Evolutionary conservation across 2,888 invertebrate genomes (phyloP), one percentile per base, ranked within the genome.

Genomic region (Heliconius charithonia): DNA sequence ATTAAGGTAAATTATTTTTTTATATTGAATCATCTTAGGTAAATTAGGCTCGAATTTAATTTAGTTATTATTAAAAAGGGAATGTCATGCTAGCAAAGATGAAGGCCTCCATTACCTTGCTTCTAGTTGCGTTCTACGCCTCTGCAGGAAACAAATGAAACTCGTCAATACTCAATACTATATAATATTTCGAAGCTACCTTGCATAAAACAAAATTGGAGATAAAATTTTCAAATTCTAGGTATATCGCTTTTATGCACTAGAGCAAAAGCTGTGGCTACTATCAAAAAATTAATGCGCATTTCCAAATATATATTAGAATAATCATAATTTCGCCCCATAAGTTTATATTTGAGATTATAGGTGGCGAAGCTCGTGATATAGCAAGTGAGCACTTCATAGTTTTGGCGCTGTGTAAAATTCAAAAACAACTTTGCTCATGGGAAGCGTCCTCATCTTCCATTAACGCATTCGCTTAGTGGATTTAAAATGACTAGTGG

Each of bases 381-480:
- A 82, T 87, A 89, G 90, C 92, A 85, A 89, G 92, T 91, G 93
- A 89, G 89, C 90, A 87, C 85, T 86, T 84, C 86, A 85, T 84
- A 89, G 87, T 87, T 86, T 87, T 86, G 87, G 87, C 89, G 89
- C 88, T 87, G 90, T 91, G 92, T 88, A 86, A 85, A 85, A 88
- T 86, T 90, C 85, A 87, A 87, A 88, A 89, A 91, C 90, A 91
- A 89, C 84, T 89, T 92, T 92, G 93, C 92, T 93, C 88, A 90
- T 91, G 91, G 94, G 92, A 95, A 93, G 93, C 94, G 92, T 94
- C 93, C 90, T 89, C 91, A 91, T 92, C 94, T 93, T 93, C 95
- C 95, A 93, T 93, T 93, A 89, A 90, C 90, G 90, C 92, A 92
- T 93, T 93, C 91, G 90, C 90, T 91, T 90, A 89, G 93, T 93